Base-by-base conservation (phyloP, 2,888 invertebrate genomes). In the Drosophila maculinotata region DNA sequence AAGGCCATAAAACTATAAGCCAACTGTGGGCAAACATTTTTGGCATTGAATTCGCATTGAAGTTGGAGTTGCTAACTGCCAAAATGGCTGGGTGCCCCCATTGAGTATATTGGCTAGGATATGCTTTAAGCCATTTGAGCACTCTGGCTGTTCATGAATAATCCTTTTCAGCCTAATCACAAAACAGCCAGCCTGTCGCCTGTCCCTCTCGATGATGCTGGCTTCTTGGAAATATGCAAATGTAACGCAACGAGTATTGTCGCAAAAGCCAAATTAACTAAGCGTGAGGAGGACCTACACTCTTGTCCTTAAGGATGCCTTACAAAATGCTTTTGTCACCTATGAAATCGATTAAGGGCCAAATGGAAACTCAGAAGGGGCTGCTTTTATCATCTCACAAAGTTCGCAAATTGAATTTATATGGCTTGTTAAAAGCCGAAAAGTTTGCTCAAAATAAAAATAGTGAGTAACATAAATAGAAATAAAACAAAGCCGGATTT, bases 301-400 rank as follows among this genome's bases (percentile, higher is more conserved):
- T n/a, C 9, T 20, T 9, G 20, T 20, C 14, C 14, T 45, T 38
- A 17, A 17, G 35, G 20, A 4, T 20, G 14, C 48, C 35, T 28
- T 35, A 44, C 23, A 31, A 41, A 41, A 26, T 69, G 57, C 12
- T 69, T 74, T 79, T 86, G 88, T 79, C 84, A 86, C 88, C 88
- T 84, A 76, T 69, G 69, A 71, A 88, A 84, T 88, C 84, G 88
- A 88, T 84, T 79, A 70, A 23, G 20, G 45, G n/a, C 10, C 35
- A 57, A 68, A 69, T 60, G 54, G 51, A 58, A 51, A 49, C 44
- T 59, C 31, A 1, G 12, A 3, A 36, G 38, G 10, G 6, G n/a
- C 7, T 12, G 42, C 31, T 35, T 47, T 42, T 48, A 38, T 64
- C 35, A 48, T 33, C 54, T 20, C 30, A 42, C 30, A 45, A 23